Evolutionary conservation across 2,113 vertebrate species (phyloP), one percentile per base, ranked within the genome.

Genomic region (Gadus chalcogrammus): DNA sequence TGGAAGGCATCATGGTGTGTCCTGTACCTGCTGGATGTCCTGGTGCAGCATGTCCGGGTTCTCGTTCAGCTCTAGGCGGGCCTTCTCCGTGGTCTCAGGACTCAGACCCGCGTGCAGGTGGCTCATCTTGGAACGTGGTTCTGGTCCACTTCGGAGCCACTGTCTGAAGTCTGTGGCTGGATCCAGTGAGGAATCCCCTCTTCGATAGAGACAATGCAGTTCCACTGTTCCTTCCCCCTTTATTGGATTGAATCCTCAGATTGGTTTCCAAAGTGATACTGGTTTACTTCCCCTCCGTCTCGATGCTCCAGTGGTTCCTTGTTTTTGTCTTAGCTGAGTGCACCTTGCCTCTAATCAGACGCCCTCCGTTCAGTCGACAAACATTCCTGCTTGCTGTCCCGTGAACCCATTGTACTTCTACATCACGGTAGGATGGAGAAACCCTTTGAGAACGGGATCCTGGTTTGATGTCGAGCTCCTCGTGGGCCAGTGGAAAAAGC

Each of bases 21-120:
- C n/a, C 59, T 13, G 2, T 87, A 99, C 97, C 93, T 98, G 97
- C 87, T 99, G 97, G 83, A 99, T 99, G 91, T 98, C 97, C 89
- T 97, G 96, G 71, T 99, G 96, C 77, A 99, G 87, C 0, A 95
- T 98, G 87, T 99, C 95, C 0, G 97, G 96, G 87, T 98, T 99
- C 79, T 99, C 97, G 53, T 99, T 99, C 79, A 99, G 94, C 88
- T 99, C 97, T 72, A 96, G 72, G 0, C 96, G 94, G 74, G 97
- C 97, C 90, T 99, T 99, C 89, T 99, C 97, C 81, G 96, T 92
- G 63, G 94, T 97, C 89, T 99, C 96, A 0, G 95, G 92, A 86
- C 94, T 96, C 83, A 99, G 93, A 69, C 96, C 94, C 64, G 94
- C 94, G 88, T 98, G 96, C 16, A 97, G 94, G 68, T 97, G 95